Percentiles rank a stretch among this genome's conserved stretches.
Evolutionary conservation across 1,140 invertebrate species (phyloP).

Genomic region (Pygmarrhopalites habei): DNA sequence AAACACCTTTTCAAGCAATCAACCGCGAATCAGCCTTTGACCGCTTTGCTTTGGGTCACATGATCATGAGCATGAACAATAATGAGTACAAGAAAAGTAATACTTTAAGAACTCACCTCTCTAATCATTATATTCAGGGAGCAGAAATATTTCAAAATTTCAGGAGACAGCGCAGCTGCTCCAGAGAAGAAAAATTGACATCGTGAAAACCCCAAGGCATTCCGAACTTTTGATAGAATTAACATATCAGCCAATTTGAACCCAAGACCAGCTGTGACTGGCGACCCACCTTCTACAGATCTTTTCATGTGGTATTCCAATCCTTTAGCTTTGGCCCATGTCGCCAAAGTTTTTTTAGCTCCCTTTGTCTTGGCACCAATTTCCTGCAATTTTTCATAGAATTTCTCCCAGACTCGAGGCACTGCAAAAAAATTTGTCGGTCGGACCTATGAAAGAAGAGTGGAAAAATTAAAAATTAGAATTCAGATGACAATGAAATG

Average conservation of each 20-base stretch:
- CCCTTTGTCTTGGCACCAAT: slow-evolving; percentile 57
- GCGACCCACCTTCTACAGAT: slow-evolving; percentile 55
- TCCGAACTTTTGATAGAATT: slow-evolving; percentile 68
- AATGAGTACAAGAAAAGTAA: neutral
- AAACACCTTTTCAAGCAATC: no score
- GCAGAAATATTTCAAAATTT: slow-evolving; percentile 77
- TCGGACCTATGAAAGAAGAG: no score
- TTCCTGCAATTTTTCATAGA: slow-evolving; percentile 73
- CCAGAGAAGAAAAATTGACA: slow-evolving; percentile 61
- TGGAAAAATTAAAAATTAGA: no score
- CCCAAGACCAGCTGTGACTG: neutral
- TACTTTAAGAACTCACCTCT: slow-evolving; percentile 47
- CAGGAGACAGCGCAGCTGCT: slow-evolving; percentile 72
- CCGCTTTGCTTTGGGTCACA: no score
- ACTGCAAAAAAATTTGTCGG: slow-evolving; percentile 81
- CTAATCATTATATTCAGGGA: slow-evolving; percentile 73
- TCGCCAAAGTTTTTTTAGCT: slow-evolving; percentile 60
- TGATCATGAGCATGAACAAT: no score
- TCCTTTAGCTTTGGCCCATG: slow-evolving; percentile 71
- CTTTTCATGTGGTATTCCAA: slow-evolving; percentile 61
- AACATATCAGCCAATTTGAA: slow-evolving; percentile 54
- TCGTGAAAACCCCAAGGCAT: slow-evolving; percentile 64
- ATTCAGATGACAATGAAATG: no score
- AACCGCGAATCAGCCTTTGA: no score
- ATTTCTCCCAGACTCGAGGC: slow-evolving; percentile 88